phyloP scores from a whole-genome alignment of 2,888 invertebrate species.

The Acheta domesticus region DNA sequence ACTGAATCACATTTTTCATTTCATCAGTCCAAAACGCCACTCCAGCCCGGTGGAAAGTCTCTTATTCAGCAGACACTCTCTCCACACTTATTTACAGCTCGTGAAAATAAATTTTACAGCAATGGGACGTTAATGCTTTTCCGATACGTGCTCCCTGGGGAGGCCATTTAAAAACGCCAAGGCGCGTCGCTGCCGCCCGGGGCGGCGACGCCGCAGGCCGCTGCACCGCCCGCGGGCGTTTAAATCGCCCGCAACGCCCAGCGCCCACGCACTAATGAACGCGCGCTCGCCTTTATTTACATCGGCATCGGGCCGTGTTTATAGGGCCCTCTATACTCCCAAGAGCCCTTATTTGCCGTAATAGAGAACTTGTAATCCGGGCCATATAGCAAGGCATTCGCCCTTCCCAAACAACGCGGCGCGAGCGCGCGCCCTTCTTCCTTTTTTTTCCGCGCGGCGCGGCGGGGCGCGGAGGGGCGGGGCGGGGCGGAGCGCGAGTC shows the following conservation, averaged over 20 bases:
- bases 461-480: not conserved
- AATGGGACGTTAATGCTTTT: slow-evolving; percentile 7
- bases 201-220: too few relatives aligned
- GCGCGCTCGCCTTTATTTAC: not conserved
- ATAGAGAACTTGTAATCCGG: slow-evolving; percentile 9
- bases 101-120: slow-evolving; percentile 4
- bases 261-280: too few relatives aligned
- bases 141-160: not conserved
- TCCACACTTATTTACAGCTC: not conserved
- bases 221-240: too few relatives aligned
- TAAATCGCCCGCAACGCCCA: too few relatives aligned
- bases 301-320: not conserved
- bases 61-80: not conserved
- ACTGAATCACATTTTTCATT: too few relatives aligned
- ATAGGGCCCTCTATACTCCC: not conserved
- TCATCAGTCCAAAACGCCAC: too few relatives aligned
- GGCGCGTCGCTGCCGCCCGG: too few relatives aligned
- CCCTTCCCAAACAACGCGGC: slow-evolving; percentile 1
- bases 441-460: slow-evolving; percentile 26
- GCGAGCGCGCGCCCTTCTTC: not conserved
- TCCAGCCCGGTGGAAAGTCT: too few relatives aligned
- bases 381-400: slow-evolving; percentile 1
- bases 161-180: too few relatives aligned
- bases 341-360: slow-evolving; percentile 3
- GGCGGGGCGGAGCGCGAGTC: not conserved